These are phyloP conservation scores for Erebia palarica DNA, from an alignment of 2,888 invertebrate species.

Conservation along the genomic window DNA sequence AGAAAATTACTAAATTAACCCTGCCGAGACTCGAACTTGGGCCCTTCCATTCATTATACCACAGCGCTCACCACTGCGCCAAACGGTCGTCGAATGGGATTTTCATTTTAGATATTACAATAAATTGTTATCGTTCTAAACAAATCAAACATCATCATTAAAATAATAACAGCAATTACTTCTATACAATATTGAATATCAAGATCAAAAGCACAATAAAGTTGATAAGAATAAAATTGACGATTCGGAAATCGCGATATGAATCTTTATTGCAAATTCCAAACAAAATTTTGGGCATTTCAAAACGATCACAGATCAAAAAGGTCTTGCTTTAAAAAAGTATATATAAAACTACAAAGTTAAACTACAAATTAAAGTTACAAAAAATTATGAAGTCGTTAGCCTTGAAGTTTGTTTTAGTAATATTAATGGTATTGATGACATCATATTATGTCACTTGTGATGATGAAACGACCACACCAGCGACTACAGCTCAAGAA, in stretches of 20 bases:
- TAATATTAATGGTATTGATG: slow-evolving; percentile 51
- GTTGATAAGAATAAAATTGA: slow-evolving; percentile 37
- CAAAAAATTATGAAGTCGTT: slow-evolving; percentile 42
- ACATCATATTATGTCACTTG: slow-evolving; percentile 54
- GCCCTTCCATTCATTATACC: too few species aligned
- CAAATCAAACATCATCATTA: not conserved
- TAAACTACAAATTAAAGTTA: not conserved
- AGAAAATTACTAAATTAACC: too few species aligned
- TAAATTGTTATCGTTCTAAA: not conserved
- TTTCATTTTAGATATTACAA: too few species aligned
- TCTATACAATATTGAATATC: slow-evolving; percentile 13
- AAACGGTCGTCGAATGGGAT: too few species aligned
- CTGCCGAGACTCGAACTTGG: too few species aligned
- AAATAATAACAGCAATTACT: slow-evolving; percentile 20
- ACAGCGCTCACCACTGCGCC: too few species aligned
- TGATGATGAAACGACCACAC: slow-evolving; percentile 63
- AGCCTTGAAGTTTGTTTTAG: slow-evolving; percentile 46
- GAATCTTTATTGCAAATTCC: slow-evolving; percentile 25
- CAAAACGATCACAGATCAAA: slow-evolving; percentile 10
- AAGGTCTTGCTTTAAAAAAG: slow-evolving; percentile 2
- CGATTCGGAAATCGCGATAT: slow-evolving; percentile 25
- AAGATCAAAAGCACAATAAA: slow-evolving; percentile 22
- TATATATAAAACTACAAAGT: not conserved
- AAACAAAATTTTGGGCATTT: slow-evolving; percentile 24
- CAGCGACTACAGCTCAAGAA: slow-evolving; percentile 54